Evolutionary conservation across 2,113 vertebrate genomes (phyloP).

Genomic region (Larimichthys polyactis): DNA sequence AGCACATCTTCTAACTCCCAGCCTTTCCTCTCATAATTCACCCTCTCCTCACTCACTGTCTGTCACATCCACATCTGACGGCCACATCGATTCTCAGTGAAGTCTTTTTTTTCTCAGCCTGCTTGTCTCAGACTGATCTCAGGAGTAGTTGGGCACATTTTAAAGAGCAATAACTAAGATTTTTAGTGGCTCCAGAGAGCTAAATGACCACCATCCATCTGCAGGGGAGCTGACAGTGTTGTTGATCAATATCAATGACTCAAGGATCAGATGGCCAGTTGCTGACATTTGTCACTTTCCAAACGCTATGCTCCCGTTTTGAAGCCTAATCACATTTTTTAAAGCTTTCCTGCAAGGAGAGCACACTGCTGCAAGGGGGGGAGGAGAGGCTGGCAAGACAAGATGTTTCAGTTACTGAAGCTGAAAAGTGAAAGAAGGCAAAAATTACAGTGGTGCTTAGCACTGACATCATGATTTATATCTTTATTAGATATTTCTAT

Average conservation of each 20-base stretch:
- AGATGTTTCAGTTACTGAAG: conserved; percentile 2
- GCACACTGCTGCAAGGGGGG: neutral
- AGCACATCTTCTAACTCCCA: conserved; percentile 9
- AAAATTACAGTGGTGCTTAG: neutral
- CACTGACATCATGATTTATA: conserved; percentile 13
- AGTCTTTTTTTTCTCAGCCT: neutral
- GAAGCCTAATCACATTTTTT: conserved; percentile 60
- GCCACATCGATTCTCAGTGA: conserved; percentile 29
- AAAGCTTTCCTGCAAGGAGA: conserved; percentile 4
- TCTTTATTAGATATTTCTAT: conserved; percentile 12
- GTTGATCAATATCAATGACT: conserved; percentile 69
- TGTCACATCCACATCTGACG: conserved; percentile 31
- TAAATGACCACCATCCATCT: conserved; percentile 65
- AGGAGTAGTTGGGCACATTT: conserved; percentile 43
- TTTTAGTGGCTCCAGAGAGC: conserved; percentile 29
- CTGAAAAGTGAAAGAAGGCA: conserved; percentile 3
- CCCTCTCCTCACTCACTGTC: conserved; percentile 43
- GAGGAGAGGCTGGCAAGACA: conserved; percentile 5
- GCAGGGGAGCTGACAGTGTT: conserved; percentile 37
- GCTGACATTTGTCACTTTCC: conserved; percentile 61
- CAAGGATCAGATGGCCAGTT: conserved; percentile 44
- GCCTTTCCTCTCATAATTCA: conserved; percentile 44
- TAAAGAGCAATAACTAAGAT: conserved; percentile 55
- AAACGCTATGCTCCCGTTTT: conserved; percentile 51
- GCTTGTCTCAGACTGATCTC: conserved; percentile 16